Percentiles rank a stretch among this genome's conserved stretches.
Evolutionary conservation across 2,888 invertebrate species (phyloP).

Genomic region (Acanthosoma haemorrhoidale): DNA sequence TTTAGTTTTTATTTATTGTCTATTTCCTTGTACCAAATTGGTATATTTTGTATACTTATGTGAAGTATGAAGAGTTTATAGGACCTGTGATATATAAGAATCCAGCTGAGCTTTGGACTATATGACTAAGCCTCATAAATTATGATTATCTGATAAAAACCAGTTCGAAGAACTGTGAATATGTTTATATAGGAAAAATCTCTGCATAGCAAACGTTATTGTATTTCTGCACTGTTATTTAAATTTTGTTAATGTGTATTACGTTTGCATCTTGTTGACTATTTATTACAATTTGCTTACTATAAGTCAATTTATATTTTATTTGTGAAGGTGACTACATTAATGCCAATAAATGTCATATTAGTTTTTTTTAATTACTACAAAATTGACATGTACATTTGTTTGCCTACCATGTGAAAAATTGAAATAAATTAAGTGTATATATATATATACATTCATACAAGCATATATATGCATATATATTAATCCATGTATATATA

Average conservation of each 20-base stretch:
- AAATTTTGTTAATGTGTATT: slow-evolving; percentile 36
- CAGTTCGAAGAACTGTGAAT: slow-evolving; percentile 30
- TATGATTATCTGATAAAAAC: slow-evolving; percentile 23
- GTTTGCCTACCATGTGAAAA: slow-evolving; percentile 33
- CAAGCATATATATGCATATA: slow-evolving; percentile 25
- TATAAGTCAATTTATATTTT: slow-evolving; percentile 34
- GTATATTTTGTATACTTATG: slow-evolving; percentile 40
- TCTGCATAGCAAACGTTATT: slow-evolving; percentile 25
- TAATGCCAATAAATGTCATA: slow-evolving; percentile 22
- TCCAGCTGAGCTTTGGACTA: slow-evolving; percentile 33
- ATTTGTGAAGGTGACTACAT: slow-evolving; percentile 27
- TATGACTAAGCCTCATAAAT: slow-evolving; percentile 26
- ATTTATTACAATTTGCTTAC: slow-evolving; percentile 37
- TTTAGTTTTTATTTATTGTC: slow-evolving; percentile 37
- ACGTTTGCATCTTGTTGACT: slow-evolving; percentile 37
- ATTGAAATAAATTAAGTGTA: slow-evolving; percentile 28
- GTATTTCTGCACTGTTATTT: slow-evolving; percentile 37
- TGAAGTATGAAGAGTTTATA: slow-evolving; percentile 37
- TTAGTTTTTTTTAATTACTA: slow-evolving; percentile 28
- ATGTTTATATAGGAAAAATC: slow-evolving; percentile 28
- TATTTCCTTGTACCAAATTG: slow-evolving; percentile 38
- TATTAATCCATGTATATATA: slow-evolving; percentile 4
- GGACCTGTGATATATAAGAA: slow-evolving; percentile 39
- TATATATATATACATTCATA: slow-evolving; percentile 21
- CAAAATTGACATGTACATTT: slow-evolving; percentile 31